These are phyloP conservation scores for Tipula unca DNA, from an alignment of 2,888 invertebrate genomes.

Conservation along the genomic window DNA sequence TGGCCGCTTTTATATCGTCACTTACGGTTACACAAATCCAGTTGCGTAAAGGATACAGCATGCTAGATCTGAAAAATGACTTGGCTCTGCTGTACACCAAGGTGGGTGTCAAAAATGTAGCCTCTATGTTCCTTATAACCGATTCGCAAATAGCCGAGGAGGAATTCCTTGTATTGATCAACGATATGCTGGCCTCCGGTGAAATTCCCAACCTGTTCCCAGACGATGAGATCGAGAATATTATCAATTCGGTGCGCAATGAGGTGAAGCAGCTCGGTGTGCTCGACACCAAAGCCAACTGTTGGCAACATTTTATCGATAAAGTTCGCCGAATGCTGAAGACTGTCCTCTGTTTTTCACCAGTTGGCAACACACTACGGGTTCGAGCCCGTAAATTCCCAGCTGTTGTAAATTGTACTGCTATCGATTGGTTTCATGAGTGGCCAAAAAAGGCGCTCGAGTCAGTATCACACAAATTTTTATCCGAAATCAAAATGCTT, in stretches of 20 bases:
- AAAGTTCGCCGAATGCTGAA: conserved; percentile 64
- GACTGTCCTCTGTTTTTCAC: conserved; percentile 86
- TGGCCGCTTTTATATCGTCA: conserved; percentile 83
- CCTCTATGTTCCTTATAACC: conserved; percentile 84
- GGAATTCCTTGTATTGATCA: conserved; percentile 81
- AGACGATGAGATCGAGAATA: conserved; percentile 85
- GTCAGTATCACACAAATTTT: conserved; percentile 78
- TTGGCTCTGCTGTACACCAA: conserved; percentile 72
- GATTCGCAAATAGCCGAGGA: conserved; percentile 85
- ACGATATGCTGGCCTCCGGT: conserved; percentile 88
- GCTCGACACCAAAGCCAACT: conserved; percentile 81
- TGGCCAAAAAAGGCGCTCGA: conserved; percentile 89
- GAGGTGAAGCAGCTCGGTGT: conserved; percentile 77
- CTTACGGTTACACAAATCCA: conserved; percentile 91
- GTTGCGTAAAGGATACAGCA: conserved; percentile 76
- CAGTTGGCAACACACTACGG: conserved; percentile 82
- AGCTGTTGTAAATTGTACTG: conserved; percentile 84
- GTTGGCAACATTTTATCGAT: conserved; percentile 92
- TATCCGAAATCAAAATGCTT: conserved; percentile 64
- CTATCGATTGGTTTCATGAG: conserved; percentile 97
- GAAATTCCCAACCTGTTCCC: conserved; percentile 85
- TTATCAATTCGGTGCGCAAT: conserved; percentile 64
- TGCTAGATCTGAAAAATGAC: conserved; percentile 69
- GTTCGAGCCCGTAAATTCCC: conserved; percentile 88
- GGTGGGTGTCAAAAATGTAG: conserved; percentile 76